These are phyloP conservation scores for Gallinago solitaria DNA, from an alignment of 2,797 vertebrate species.

Conservation along the genomic window DNA sequence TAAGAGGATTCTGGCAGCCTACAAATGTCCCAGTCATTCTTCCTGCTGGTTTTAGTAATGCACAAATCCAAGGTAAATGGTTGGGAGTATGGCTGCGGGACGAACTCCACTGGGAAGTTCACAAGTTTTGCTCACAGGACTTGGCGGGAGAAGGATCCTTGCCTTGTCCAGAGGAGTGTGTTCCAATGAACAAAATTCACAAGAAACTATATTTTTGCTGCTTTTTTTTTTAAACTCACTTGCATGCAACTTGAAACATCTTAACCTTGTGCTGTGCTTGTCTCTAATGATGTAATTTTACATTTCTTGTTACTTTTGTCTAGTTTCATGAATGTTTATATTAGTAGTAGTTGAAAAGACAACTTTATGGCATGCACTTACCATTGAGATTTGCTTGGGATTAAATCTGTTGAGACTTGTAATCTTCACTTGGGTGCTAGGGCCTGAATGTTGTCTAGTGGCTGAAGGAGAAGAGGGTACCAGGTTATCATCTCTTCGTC, in stretches of 20 bases:
- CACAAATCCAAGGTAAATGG: not conserved
- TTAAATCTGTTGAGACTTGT: not conserved
- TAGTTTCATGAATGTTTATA: not conserved
- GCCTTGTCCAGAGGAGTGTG: not conserved
- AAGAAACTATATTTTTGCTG: not conserved
- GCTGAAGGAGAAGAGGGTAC: not conserved
- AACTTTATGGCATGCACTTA: not conserved
- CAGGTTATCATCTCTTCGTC: not conserved
- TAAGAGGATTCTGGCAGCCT: slow-evolving; percentile 23
- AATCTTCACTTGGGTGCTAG: not conserved
- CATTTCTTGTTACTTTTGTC: not conserved
- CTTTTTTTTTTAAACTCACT: not conserved
- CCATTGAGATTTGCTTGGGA: not conserved
- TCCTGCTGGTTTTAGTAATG: not conserved
- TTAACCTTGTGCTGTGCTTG: not conserved
- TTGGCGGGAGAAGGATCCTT: not conserved
- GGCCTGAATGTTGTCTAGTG: fast-evolving
- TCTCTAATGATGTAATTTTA: not conserved
- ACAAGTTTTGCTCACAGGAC: not conserved
- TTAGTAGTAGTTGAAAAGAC: not conserved
- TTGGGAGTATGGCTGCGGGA: not conserved
- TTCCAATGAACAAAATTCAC: not conserved
- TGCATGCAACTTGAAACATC: slow-evolving; percentile 2
- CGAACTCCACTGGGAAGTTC: not conserved
- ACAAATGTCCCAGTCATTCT: not conserved